Base-by-base conservation (phyloP, 2,888 invertebrate genomes). In the Iselma pallidipennis region DNA sequence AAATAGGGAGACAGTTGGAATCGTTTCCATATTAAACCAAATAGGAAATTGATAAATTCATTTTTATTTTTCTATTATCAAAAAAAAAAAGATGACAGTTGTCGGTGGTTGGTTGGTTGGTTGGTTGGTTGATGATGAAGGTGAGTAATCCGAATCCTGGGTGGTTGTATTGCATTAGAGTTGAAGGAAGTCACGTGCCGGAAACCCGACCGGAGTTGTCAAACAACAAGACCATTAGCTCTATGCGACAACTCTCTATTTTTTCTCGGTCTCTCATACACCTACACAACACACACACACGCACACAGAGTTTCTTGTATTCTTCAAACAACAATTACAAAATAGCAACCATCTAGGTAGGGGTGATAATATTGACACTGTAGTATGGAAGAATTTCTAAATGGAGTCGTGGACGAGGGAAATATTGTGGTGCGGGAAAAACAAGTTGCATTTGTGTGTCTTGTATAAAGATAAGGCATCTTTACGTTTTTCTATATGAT, bases 201-300 rank as follows among this genome's bases (percentile, higher is more conserved):
- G 71, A 71, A 72, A 72, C 70, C 70, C 61, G 68, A 71, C 61
- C 70, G 66, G 66, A 71, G 45, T 45, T 45, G 68, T 67, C 71
- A 72, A 72, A 71, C 71, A 71, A 68, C 45, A 65, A 63, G 59
- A 66, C 71, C 71, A 71, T 71, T 71, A 71, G 66, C 69, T n/a
- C n/a, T 66, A 62, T 55, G 63, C 50, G 50, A 31, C 29, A 50
- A 50, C 25, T 21, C 7, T 42, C 7, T 37, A 16, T 37, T 16
- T 21, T 16, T 59, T 55, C 49, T 21, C 45, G 21, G 12, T 45
- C 37, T 9, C 37, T 16, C 9, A 16, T 2, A 45, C 12, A 45
- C n/a, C n/a, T n/a, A n/a, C n/a, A n/a, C n/a, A n/a, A n/a, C n/a
- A n/a, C n/a, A n/a, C n/a, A n/a, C n/a, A n/a, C n/a, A n/a, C n/a